Evolutionary conservation across 2,888 invertebrate genomes (phyloP).

Genomic region (Formica aserva): DNA sequence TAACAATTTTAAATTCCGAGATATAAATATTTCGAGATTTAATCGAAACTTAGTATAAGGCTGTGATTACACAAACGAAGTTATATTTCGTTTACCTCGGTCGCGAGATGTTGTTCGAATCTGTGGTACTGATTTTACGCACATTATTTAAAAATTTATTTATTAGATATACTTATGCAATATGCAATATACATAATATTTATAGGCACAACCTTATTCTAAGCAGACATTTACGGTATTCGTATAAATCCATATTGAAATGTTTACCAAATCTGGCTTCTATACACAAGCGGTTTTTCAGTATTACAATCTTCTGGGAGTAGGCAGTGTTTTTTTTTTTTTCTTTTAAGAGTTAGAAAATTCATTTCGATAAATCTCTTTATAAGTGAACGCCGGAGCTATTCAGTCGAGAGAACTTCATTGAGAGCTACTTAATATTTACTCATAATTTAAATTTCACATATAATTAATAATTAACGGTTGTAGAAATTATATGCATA

Average conservation of each 20-base stretch:
- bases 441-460: constrained; percentile 36
- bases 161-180: constrained; percentile 28
- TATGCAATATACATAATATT: constrained; percentile 45
- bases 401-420: constrained; percentile 29
- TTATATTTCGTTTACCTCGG: background rate
- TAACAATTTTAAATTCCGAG: background rate
- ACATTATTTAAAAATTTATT: constrained; percentile 24
- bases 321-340: constrained; percentile 72
- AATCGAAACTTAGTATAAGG: constrained; percentile 55
- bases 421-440: constrained; percentile 31
- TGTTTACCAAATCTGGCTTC: constrained; percentile 50
- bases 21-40: constrained; percentile 8
- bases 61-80: constrained; percentile 20
- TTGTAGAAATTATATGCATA: constrained; percentile 55
- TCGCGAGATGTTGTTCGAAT: background rate
- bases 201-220: constrained; percentile 55
- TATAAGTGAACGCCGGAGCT: constrained; percentile 63
- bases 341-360: constrained; percentile 67
- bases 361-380: constrained; percentile 63
- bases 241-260: constrained; percentile 59
- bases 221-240: constrained; percentile 54
- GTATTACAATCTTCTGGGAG: constrained; percentile 64
- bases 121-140: background rate
- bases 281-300: constrained; percentile 63
- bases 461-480: constrained; percentile 31